phyloP scores from a whole-genome alignment of 2,888 invertebrate genomes.

The Cerastis rubricosa region DNA sequence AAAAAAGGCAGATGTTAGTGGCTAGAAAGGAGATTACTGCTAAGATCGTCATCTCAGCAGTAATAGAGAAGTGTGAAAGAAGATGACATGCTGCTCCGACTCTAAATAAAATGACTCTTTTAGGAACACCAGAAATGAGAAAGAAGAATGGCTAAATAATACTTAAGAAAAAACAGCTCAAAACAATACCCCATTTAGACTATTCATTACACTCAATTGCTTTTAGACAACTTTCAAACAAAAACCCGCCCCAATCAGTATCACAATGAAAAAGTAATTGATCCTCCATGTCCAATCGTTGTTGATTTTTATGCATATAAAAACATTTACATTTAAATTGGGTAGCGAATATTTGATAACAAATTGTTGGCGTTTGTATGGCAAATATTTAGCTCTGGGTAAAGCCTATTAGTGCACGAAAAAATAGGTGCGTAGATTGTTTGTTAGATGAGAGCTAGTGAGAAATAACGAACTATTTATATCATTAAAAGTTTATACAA shows the following conservation, averaged over 20 bases:
- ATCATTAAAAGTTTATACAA: not conserved
- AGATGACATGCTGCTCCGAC: too few relatives aligned
- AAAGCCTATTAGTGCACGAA: not conserved
- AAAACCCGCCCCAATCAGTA: constrained; percentile 38
- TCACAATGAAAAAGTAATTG: constrained; percentile 63
- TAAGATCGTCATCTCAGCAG: too few relatives aligned
- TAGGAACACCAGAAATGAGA: not conserved
- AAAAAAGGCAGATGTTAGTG: too few relatives aligned
- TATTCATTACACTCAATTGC: constrained; percentile 14
- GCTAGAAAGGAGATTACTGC: too few relatives aligned
- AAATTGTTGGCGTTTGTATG: constrained; percentile 51
- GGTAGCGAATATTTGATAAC: constrained; percentile 59
- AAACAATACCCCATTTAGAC: constrained; percentile 6
- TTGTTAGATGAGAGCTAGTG: not conserved
- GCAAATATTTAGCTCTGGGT: constrained; percentile 34
- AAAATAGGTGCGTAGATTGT: not conserved
- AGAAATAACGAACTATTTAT: not conserved
- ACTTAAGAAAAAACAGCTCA: too few relatives aligned
- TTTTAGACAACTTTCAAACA: constrained; percentile 33
- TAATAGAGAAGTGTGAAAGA: too few relatives aligned
- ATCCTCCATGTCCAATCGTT: constrained; percentile 59
- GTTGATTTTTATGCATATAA: constrained; percentile 75
- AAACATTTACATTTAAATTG: constrained; percentile 83
- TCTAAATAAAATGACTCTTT: too few relatives aligned
- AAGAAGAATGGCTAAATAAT: not conserved